These are phyloP conservation scores for Camelus dromedarius DNA, from an alignment of 2,113 vertebrate species.

Conservation along the genomic window DNA sequence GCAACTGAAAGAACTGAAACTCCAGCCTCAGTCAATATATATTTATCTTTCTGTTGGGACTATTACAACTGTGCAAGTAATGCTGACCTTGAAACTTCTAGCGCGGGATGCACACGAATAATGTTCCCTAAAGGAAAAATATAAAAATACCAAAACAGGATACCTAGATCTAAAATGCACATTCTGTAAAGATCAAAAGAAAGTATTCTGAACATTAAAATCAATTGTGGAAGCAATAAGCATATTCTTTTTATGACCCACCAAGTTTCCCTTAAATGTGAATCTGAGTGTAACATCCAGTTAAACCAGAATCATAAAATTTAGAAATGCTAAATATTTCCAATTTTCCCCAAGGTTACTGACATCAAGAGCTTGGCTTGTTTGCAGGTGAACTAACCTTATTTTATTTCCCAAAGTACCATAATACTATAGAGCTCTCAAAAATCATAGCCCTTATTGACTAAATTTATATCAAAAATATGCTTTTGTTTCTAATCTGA, in stretches of 20 bases:
- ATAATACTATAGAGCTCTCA: not conserved
- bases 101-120: constrained; percentile 85
- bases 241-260: constrained; percentile 54
- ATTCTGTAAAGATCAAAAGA: constrained; percentile 77
- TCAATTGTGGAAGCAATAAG: constrained; percentile 62
- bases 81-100: constrained; percentile 89
- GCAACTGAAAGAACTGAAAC: constrained; percentile 86
- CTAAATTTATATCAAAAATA: constrained; percentile 40
- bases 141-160: constrained; percentile 86
- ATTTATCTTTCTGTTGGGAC: constrained; percentile 90
- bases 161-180: constrained; percentile 84
- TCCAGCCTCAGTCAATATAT: constrained; percentile 89
- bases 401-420: constrained; percentile 64
- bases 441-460: not conserved
- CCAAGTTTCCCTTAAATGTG: constrained; percentile 66
- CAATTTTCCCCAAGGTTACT: constrained; percentile 74
- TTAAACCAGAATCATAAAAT: constrained; percentile 29
- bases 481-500: constrained; percentile 10
- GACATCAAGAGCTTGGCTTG: constrained; percentile 76
- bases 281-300: not conserved
- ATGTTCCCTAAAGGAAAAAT: constrained; percentile 87
- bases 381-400: constrained; percentile 76
- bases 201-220: constrained; percentile 73
- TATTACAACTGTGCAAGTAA: constrained; percentile 88
- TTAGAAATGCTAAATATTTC: constrained; percentile 29